Evolutionary conservation across 2,888 invertebrate genomes (phyloP), one percentile per base, ranked within the genome.

Genomic region (Tethea ocularis): DNA sequence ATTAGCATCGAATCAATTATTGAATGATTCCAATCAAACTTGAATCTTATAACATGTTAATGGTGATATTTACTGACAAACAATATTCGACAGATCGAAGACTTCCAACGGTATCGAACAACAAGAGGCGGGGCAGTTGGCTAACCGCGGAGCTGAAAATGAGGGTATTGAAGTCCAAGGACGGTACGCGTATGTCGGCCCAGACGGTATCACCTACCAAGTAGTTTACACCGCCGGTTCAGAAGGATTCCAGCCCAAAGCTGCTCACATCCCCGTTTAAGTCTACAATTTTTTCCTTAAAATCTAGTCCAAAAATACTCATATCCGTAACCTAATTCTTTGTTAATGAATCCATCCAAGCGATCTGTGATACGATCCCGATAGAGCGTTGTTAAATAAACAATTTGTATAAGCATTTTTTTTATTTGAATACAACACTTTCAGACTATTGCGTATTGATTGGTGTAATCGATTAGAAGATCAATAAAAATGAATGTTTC

Each of bases 171-270:
- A 78, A 5, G 93, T 94, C 53, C 84, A 86, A n/a, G 95, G 95
- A 4, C 66, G 71, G 57, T 94, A 61, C 89, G 75, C 85, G 7
- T 94, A 94, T 88, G 29, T 72, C 59, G 94, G 83, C 5, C 73
- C 80, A 41, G 93, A 94, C 62, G 94, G 94, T 33, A 72, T 86
- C 26, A 60, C 74, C 57, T 94, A 94, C 88, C 64, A 78, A 20
- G 84, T 94, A 53, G 77, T 57, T 52, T 95, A 94, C 88, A 60
- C 83, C 58, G 94, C 95, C 61, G 86, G 94, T 83, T 89, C 94
- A 78, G 75, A 83, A 62, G 95, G 95, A 13, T 95, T 90, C 93
- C 89, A 88, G 66, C 89, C 94, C 71, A 4, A 61, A 29, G 91
- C 75, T 10, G 77, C 78, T 46, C 88, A 89, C 41, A 52, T 91